These are phyloP conservation scores for Drosophila seguyi DNA, from an alignment of 1,140 invertebrate species.

Conservation along the genomic window DNA sequence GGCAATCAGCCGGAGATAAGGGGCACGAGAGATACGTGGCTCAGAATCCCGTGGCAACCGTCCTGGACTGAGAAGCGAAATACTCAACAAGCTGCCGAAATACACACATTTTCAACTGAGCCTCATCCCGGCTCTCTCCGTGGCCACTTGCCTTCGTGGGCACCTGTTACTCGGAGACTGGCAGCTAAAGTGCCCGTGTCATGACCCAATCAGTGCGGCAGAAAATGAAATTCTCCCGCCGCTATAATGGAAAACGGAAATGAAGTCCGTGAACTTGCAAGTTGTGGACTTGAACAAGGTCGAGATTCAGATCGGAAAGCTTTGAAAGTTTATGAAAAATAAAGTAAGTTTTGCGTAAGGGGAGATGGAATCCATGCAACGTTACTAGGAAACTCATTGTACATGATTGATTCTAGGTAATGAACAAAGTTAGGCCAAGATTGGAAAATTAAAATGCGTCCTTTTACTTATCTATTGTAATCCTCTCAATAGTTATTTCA, in stretches of 20 bases:
- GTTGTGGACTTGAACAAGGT: background rate
- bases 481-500: no score
- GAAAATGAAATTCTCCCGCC: constrained; percentile 62
- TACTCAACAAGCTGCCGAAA: constrained; percentile 31
- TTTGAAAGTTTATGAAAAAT: constrained; percentile 32
- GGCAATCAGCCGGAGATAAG: constrained; percentile 52
- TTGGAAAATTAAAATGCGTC: no score
- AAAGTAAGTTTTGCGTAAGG: constrained; percentile 2
- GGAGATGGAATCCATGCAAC: background rate
- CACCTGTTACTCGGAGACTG: constrained; percentile 59
- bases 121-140: constrained; percentile 17
- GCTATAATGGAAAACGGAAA: constrained; percentile 66
- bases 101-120: constrained; percentile 57
- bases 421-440: constrained; percentile 23
- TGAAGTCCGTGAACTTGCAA: constrained; percentile 54
- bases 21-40: background rate
- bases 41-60: constrained; percentile 16
- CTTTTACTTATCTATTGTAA: no score
- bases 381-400: constrained; percentile 19
- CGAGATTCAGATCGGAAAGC: background rate
- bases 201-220: constrained; percentile 64
- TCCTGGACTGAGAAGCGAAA: constrained; percentile 28
- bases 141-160: background rate
- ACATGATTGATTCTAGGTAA: constrained; percentile 14
- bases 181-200: constrained; percentile 19